Conservation (phyloP, 2,113 vertebrate species). For the Anguilla rostrata region DNA sequence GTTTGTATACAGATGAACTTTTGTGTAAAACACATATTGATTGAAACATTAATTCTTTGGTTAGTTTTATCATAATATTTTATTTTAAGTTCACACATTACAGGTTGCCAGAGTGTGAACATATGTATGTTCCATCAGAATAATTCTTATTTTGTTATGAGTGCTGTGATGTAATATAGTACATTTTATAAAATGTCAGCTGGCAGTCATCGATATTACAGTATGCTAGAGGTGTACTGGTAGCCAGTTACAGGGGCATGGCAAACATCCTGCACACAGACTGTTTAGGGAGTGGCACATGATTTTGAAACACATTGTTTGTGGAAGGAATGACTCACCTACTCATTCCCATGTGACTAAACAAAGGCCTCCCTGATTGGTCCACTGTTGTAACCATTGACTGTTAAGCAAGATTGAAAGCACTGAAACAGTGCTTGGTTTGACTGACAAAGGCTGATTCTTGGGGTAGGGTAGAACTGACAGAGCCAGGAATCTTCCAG, state of each 20-base stretch:
- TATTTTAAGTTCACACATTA: no score
- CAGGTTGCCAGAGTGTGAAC: no score
- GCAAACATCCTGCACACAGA: not conserved
- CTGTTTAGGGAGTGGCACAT: not conserved
- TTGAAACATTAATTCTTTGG: no score
- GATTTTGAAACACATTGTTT: slow-evolving; percentile 3
- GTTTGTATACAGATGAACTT: no score
- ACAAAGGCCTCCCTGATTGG: not conserved
- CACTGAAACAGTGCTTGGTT: not conserved
- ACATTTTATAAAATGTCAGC: not conserved
- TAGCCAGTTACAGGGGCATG: not conserved
- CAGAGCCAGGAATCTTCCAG: not conserved
- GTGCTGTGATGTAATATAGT: not conserved
- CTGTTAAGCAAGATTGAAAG: not conserved
- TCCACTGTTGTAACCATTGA: not conserved
- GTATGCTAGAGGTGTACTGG: not conserved
- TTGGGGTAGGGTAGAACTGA: not conserved
- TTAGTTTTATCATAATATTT: no score
- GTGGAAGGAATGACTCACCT: not conserved
- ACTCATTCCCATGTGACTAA: not conserved
- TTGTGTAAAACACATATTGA: no score
- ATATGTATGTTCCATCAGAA: not conserved
- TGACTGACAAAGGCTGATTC: not conserved
- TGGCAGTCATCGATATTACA: not conserved
- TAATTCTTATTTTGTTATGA: no score